Percentiles rank a stretch among this genome's conserved stretches.
These are phyloP conservation scores for Tipula vernalis DNA, from an alignment of 2,888 invertebrate genomes.

Conservation along the genomic window DNA sequence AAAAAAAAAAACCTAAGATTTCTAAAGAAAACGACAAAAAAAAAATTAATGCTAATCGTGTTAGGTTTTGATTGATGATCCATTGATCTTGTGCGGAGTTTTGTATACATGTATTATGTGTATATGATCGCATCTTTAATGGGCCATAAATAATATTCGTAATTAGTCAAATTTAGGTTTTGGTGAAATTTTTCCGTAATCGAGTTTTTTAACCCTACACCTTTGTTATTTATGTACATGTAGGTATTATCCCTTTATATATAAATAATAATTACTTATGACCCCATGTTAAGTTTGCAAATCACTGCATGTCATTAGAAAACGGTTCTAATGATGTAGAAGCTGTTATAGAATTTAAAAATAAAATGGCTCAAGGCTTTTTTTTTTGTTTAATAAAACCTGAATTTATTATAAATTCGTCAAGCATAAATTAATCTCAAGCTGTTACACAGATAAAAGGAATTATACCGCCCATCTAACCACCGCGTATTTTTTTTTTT, in stretches of 20 bases:
- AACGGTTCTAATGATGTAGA: not conserved
- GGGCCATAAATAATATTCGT: not conserved
- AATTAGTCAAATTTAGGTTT: not conserved
- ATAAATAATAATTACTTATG: not conserved
- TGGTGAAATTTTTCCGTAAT: not conserved
- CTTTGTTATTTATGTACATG: not conserved
- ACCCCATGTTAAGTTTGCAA: not conserved
- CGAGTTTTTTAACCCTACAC: not conserved
- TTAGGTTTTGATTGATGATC: not conserved
- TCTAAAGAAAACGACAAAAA: not conserved
- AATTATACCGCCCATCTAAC: not conserved
- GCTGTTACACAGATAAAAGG: not conserved
- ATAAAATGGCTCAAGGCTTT: not conserved
- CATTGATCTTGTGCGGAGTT: not conserved
- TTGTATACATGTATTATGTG: not conserved
- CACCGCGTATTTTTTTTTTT: not conserved
- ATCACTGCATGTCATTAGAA: not conserved
- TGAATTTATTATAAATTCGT: not conserved
- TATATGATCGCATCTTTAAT: not conserved
- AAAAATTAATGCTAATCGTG: not conserved
- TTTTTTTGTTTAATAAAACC: not conserved
- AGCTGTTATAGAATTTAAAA: not conserved
- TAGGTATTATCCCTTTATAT: not conserved
- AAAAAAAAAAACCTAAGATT: not conserved
- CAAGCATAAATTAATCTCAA: not conserved